Evolutionary conservation across 2,113 vertebrate genomes (phyloP).

Genomic region (Herpailurus yagouaroundi): DNA sequence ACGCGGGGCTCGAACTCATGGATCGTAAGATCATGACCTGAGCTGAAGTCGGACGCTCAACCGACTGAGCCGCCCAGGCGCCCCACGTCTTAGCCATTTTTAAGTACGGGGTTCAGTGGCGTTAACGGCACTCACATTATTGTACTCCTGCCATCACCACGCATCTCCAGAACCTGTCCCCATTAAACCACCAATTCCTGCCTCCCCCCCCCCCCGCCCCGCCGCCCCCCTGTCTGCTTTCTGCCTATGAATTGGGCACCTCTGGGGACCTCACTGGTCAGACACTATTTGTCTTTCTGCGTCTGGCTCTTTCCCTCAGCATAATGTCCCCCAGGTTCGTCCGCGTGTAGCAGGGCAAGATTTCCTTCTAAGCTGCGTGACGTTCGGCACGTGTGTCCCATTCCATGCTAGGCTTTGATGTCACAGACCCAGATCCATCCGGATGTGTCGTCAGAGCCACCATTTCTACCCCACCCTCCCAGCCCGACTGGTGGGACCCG

Average conservation of each 20-base stretch:
- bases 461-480: not conserved
- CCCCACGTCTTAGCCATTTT: not conserved
- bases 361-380: accelerated
- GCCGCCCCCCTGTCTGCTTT: not conserved
- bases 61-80: no score
- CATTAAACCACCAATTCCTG: not conserved
- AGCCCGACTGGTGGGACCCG: accelerated
- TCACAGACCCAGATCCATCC: no score
- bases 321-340: no score
- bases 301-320: not conserved
- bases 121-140: not conserved
- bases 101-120: not conserved
- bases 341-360: accelerated
- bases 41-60: no score
- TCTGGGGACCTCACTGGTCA: not conserved
- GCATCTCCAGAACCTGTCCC: no score
- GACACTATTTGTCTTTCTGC: accelerated
- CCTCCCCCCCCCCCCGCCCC: not conserved
- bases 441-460: no score
- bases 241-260: not conserved
- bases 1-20: no score
- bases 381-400: accelerated
- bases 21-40: no score
- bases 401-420: not conserved
- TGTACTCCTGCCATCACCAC: not conserved